Percentiles rank a stretch among this genome's conserved stretches.
Evolutionary conservation across 1,140 invertebrate genomes (phyloP).

Genomic region (Dendrolimus kikuchii): DNA sequence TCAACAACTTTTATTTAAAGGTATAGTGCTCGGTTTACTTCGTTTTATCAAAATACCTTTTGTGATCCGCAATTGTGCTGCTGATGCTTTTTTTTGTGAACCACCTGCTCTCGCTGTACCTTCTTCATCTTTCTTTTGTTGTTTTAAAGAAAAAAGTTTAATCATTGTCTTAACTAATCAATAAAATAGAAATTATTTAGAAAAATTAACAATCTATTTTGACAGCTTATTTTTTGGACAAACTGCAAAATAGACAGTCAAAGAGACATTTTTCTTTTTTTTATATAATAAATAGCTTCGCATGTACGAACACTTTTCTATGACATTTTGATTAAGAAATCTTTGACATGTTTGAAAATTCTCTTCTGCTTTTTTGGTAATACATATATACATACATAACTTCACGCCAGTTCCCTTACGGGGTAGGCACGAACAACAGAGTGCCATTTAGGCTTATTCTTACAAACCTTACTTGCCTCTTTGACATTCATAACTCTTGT

Average conservation of each 20-base stretch:
- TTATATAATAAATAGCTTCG: too few relatives aligned
- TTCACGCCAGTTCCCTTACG: too few relatives aligned
- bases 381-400: too few relatives aligned
- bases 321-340: background rate
- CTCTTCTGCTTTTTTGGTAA: too few relatives aligned
- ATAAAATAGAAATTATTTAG: slow-evolving; percentile 55
- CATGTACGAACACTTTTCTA: background rate
- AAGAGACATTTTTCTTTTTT: too few relatives aligned
- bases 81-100: slow-evolving; percentile 92
- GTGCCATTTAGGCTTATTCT: too few relatives aligned
- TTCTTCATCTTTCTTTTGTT: slow-evolving; percentile 98
- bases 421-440: too few relatives aligned
- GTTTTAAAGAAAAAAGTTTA: slow-evolving; percentile 97
- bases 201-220: slow-evolving; percentile 59
- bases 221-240: slow-evolving; percentile 35
- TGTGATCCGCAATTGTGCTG: slow-evolving; percentile 95
- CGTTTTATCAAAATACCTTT: slow-evolving; percentile 81
- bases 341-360: too few relatives aligned
- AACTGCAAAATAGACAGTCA: background rate
- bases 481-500: too few relatives aligned
- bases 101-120: slow-evolving; percentile 81
- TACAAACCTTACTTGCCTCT: too few relatives aligned
- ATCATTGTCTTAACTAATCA: slow-evolving; percentile 83
- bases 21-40: too few relatives aligned
- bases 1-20: too few relatives aligned